Percentiles rank a stretch among this genome's conserved stretches.
These are phyloP conservation scores for Acipenser ruthenus DNA, from an alignment of 2,797 vertebrate genomes.

Conservation along the genomic window DNA sequence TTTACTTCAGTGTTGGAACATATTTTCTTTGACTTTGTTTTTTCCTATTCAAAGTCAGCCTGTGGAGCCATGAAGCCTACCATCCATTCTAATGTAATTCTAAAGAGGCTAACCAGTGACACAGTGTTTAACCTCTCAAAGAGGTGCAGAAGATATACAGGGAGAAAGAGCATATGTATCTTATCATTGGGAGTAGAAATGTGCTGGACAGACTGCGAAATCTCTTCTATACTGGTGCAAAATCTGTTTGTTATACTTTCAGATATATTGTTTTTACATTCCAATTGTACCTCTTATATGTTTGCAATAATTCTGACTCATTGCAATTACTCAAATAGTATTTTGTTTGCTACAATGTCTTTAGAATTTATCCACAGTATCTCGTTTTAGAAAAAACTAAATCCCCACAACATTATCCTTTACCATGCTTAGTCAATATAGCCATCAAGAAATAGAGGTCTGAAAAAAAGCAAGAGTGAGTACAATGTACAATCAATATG, in stretches of 20 bases:
- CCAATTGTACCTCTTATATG: no score
- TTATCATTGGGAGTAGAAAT: background rate
- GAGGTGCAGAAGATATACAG: constrained; percentile 41
- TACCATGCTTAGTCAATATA: background rate
- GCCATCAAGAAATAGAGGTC: constrained; percentile 1
- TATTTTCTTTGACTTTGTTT: background rate
- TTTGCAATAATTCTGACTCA: no score
- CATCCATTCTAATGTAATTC: constrained; percentile 60
- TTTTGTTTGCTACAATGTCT: no score
- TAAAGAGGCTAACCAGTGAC: constrained; percentile 45
- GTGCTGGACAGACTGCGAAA: background rate
- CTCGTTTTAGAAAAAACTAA: no score
- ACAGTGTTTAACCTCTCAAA: constrained; percentile 45
- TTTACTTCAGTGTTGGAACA: no score
- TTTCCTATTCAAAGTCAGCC: constrained; percentile 39
- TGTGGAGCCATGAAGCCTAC: constrained; percentile 37
- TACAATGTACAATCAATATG: constrained; percentile 58
- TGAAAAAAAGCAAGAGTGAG: constrained; percentile 41
- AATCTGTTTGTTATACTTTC: no score
- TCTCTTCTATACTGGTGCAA: no score
- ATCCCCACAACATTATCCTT: background rate
- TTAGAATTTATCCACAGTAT: no score
- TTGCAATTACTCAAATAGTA: no score
- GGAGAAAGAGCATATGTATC: constrained; percentile 33
- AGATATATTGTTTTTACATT: no score